A percentile compares a stretch with the other conserved stretches of the same genome.
Evolutionary conservation across 2,113 vertebrate genomes (phyloP).

Genomic region (Rhombomys opimus): DNA sequence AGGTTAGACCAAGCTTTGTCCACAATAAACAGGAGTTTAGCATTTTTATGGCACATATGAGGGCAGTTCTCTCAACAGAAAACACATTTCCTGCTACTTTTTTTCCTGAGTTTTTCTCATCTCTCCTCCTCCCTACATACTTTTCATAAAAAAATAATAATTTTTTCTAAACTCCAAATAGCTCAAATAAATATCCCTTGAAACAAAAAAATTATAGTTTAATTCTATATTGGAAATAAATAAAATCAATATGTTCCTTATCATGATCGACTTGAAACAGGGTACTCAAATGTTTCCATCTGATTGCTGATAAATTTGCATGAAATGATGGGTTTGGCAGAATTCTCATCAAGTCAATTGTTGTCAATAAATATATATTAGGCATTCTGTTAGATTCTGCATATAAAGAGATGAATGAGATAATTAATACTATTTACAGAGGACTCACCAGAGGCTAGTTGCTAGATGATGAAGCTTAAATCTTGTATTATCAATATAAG

Average conservation of each 20-base stretch:
- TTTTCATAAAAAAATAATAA: not conserved
- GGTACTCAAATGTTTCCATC: slow-evolving; percentile 37
- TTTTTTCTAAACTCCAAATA: slow-evolving; percentile 9
- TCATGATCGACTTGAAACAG: slow-evolving; percentile 3
- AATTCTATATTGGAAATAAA: not conserved
- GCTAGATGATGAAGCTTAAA: not conserved
- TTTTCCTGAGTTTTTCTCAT: not conserved
- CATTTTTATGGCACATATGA: not conserved
- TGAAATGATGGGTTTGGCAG: slow-evolving; percentile 47
- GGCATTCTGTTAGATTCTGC: slow-evolving; percentile 10
- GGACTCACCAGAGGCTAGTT: slow-evolving; percentile 4
- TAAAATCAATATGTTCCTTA: slow-evolving; percentile 40
- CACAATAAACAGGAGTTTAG: not conserved
- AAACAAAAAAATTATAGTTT: slow-evolving; percentile 5
- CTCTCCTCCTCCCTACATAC: not conserved
- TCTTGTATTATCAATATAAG: not conserved
- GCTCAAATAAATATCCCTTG: slow-evolving; percentile 21
- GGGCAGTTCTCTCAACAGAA: not conserved
- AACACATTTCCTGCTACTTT: not conserved
- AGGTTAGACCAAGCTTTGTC: not conserved
- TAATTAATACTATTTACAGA: slow-evolving; percentile 47
- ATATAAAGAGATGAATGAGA: slow-evolving; percentile 25
- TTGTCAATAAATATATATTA: slow-evolving; percentile 56
- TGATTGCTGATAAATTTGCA: slow-evolving; percentile 26
- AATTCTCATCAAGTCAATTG: slow-evolving; percentile 56